Base-by-base conservation (phyloP, 1,140 invertebrate species). In the Caenorhabditis brenneri region DNA sequence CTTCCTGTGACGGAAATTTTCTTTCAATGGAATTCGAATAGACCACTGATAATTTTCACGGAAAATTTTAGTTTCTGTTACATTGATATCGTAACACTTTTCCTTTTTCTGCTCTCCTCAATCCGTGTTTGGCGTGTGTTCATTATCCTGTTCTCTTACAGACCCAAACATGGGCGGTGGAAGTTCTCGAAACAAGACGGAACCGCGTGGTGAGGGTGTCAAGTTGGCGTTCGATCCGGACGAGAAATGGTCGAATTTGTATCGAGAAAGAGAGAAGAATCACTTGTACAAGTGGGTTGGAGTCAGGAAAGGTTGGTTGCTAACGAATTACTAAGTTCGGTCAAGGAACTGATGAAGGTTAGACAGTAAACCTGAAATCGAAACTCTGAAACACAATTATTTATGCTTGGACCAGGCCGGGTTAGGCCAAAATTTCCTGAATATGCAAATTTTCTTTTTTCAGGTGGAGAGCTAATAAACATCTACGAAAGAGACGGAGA, bases 401-500 rank as follows among this genome's bases (percentile, higher is more conserved):
- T n/a, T n/a, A n/a, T n/a, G n/a, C n/a, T n/a, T n/a, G n/a, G n/a
- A n/a, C n/a, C n/a, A n/a, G n/a, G n/a, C n/a, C n/a, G n/a, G n/a
- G n/a, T n/a, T n/a, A n/a, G n/a, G n/a, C n/a, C n/a, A n/a, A n/a
- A n/a, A n/a, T n/a, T n/a, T n/a, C n/a, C n/a, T n/a, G n/a, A n/a
- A n/a, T n/a, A n/a, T n/a, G n/a, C n/a, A n/a, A n/a, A n/a, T n/a
- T n/a, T n/a, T n/a, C n/a, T n/a, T 6, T 12, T 80, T 83, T 36
- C 80, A 91, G 91, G 95, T 24, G 92, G 92, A 0, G 92, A 92
- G 80, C 83, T 92, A 22, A 86, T 93, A 15, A 90, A 91, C 86
- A 95, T 95, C 0, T 97, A 96, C 89, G 94, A 94, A 84, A 93
- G 93, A 74, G 95, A 91, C 33, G 93, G 93, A 27, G 91, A 89